These are phyloP conservation scores for Balaenoptera acutorostrata DNA, from an alignment of 2,113 vertebrate species.

Conservation along the genomic window DNA sequence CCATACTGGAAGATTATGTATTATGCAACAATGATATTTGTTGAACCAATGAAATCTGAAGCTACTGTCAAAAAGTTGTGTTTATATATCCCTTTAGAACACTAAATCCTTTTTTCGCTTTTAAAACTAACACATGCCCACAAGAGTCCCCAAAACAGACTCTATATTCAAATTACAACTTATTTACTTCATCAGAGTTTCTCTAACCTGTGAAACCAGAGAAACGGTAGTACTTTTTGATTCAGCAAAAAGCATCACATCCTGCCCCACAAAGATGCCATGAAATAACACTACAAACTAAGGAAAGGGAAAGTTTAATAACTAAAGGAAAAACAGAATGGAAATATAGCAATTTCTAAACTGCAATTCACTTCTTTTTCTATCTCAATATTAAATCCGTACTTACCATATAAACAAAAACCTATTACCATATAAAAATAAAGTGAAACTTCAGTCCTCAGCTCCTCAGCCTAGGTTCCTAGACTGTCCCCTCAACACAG, in stretches of 20 bases:
- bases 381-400: neutral
- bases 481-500: neutral
- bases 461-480: neutral
- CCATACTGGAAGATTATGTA: slow-evolving; percentile 44
- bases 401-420: neutral
- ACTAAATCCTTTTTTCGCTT: slow-evolving; percentile 9
- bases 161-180: neutral
- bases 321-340: neutral
- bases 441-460: neutral
- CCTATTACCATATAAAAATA: neutral
- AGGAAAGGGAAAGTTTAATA: neutral
- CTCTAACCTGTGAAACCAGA: neutral
- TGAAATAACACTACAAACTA: neutral
- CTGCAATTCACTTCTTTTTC: neutral
- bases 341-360: neutral
- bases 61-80: slow-evolving; percentile 22
- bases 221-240: neutral
- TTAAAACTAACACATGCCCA: slow-evolving; percentile 28
- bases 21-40: slow-evolving; percentile 55
- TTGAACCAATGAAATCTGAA: slow-evolving; percentile 61
- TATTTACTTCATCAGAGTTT: neutral
- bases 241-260: neutral
- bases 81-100: slow-evolving; percentile 29
- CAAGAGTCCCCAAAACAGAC: neutral
- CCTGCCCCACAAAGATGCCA: too few relatives aligned